A percentile compares a stretch with the other conserved stretches of the same genome.
These are phyloP conservation scores for Amphimallon solstitiale DNA, from an alignment of 2,888 invertebrate genomes.

Conservation along the genomic window DNA sequence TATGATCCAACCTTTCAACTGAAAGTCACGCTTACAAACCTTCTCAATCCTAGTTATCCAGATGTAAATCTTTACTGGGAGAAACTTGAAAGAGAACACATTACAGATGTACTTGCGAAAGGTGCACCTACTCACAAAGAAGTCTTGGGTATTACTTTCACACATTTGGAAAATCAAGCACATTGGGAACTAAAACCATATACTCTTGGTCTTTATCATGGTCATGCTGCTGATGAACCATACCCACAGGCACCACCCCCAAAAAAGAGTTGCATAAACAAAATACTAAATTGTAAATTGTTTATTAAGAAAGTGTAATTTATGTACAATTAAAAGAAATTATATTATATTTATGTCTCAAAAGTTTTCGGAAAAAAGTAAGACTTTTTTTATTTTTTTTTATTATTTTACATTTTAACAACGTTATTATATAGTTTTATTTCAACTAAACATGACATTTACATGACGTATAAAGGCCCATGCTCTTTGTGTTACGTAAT, in stretches of 20 bases:
- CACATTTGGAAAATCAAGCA: slow-evolving; percentile 80
- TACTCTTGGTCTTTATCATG: slow-evolving; percentile 76
- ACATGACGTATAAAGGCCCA: too few species aligned
- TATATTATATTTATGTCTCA: too few species aligned
- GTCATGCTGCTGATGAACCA: slow-evolving; percentile 77
- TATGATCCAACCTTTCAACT: slow-evolving; percentile 75
- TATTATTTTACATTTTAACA: too few species aligned
- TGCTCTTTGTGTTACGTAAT: too few species aligned
- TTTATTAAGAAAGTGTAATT: neutral
- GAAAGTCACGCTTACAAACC: slow-evolving; percentile 72
- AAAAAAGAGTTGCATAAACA: slow-evolving; percentile 58
- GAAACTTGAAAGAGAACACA: slow-evolving; percentile 82
- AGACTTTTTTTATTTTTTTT: too few species aligned
- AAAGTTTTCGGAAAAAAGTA: too few species aligned
- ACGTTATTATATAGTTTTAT: too few species aligned
- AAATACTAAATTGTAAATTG: neutral
- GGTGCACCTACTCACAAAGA: slow-evolving; percentile 82
- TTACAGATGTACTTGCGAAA: slow-evolving; percentile 73
- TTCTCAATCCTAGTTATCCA: slow-evolving; percentile 74
- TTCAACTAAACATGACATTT: too few species aligned
- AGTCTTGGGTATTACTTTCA: slow-evolving; percentile 86
- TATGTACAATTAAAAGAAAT: slow-evolving; percentile 2
- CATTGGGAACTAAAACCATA: slow-evolving; percentile 83
- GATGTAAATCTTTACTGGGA: slow-evolving; percentile 79
- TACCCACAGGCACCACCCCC: slow-evolving; percentile 74